Base-by-base conservation (phyloP, 2,888 invertebrate genomes). In the Tromatobia lineatoria region DNA sequence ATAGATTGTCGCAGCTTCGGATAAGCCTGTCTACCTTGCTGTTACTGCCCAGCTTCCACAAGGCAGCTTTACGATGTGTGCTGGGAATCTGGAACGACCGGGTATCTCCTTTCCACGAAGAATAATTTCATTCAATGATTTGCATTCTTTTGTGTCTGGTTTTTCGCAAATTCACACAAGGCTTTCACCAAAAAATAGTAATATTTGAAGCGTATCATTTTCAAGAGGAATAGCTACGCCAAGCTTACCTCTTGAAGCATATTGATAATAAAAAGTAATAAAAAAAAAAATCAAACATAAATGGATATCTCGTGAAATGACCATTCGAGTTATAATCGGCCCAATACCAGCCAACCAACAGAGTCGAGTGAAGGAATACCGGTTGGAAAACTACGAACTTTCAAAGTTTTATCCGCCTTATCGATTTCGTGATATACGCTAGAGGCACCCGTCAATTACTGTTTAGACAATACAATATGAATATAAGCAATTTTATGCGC, bases 1-100 rank as follows among this genome's bases (percentile, higher is more conserved):
- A 91, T 91, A 52, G 76, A 83, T 80, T 57, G 73, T 76, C 89
- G 87, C 79, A 88, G 87, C 90, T 90, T 91, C 88, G 89, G 90
- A 92, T 92, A 91, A 90, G 89, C 90, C 85, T 18, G 73, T 77
- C 20, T 38, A 47, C 69, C 67, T 50, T 69, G 61, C 38, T 15
- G 11, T 45, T 59, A 61, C 38, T 50, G 73, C 25, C 18, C 23
- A 64, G 64, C 61, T n/a, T 47, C 47, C 20, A 15, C 42, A 8
- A 67, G 47, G 61, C 64, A 66, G 79, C 61, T 79, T 79, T 70
- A 83, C 66, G 83, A 76, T 70, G n/a, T 76, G 54, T 45, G 38
- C 67, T 61, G 29, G 78, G 73, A 82, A 74, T 79, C 74, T 38
- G 54, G 74, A 42, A 25, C 59, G 77, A 47, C 15, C 61, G 29